Evolutionary conservation across 2,888 invertebrate species (phyloP).

Genomic region (Ornithoptera priamus): DNA sequence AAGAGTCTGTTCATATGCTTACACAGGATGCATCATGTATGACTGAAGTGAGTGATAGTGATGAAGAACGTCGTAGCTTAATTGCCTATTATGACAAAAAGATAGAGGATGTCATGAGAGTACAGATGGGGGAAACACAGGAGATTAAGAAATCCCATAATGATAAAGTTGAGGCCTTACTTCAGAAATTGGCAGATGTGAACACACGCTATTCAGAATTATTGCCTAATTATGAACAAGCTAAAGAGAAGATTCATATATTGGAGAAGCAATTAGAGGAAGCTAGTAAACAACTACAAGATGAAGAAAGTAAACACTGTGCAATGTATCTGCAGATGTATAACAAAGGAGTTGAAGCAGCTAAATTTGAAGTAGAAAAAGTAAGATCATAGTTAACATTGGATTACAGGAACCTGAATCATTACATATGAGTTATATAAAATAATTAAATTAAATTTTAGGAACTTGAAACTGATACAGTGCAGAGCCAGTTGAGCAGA

Average conservation of each 20-base stretch:
- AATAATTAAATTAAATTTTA: slow-evolving; percentile 36
- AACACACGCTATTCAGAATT: slow-evolving; percentile 89
- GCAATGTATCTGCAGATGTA: slow-evolving; percentile 91
- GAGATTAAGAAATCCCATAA: slow-evolving; percentile 89
- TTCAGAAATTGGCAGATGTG: slow-evolving; percentile 86
- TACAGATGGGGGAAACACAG: slow-evolving; percentile 82
- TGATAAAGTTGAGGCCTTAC: slow-evolving; percentile 86
- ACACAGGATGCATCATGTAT: slow-evolving; percentile 78
- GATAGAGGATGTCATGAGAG: slow-evolving; percentile 86
- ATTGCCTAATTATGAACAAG: slow-evolving; percentile 86
- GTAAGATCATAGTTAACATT: slow-evolving; percentile 56
- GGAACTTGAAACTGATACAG: slow-evolving; percentile 63
- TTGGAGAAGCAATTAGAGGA: slow-evolving; percentile 87
- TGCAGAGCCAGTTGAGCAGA: slow-evolving; percentile 82
- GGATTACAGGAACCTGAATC: too few species aligned
- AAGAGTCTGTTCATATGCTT: slow-evolving; percentile 83
- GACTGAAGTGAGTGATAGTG: slow-evolving; percentile 77
- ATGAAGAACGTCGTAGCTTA: slow-evolving; percentile 83
- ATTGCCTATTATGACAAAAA: slow-evolving; percentile 87
- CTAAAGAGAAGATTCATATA: slow-evolving; percentile 84
- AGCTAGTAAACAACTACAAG: slow-evolving; percentile 83
- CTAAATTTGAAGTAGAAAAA: slow-evolving; percentile 85
- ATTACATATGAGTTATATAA: neutral
- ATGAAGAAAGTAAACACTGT: slow-evolving; percentile 86
- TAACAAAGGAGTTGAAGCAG: slow-evolving; percentile 90